Base-by-base conservation (phyloP, 2,888 invertebrate genomes). In the Orthonevra nobilis region DNA sequence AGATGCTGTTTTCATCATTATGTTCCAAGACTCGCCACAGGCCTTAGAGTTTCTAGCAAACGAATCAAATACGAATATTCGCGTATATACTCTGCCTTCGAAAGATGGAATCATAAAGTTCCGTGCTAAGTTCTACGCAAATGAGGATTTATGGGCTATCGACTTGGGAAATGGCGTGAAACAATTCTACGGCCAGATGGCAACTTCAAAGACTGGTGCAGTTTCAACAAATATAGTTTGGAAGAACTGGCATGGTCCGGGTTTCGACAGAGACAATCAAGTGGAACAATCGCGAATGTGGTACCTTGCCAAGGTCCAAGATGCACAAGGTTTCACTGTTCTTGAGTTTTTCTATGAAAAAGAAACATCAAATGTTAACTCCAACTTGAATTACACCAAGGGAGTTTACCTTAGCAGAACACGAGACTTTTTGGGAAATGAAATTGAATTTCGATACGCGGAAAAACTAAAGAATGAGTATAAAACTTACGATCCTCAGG, bases 181-280 rank as follows among this genome's bases (percentile, higher is more conserved):
- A 12, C 68, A 68, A 4, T 3, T 40, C 12, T 68, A 68, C n/a
- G 68, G 68, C 4, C 34, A 36, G 9, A 23, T 44, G 6, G 4
- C 3, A 14, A 3, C 3, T 7, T 10, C 28, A 0, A 9, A 12
- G 5, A 10, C 5, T 7, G 66, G 68, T 0, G 68, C 68, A 1
- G 7, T 58, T 23, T 38, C 46, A 0, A 56, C 36, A 6, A 38
- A 68, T n/a, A 26, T 68, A 9, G 48, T 58, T 4, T 68, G 68
- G 68, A 48, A n/a, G 4, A 46, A 68, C 7, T 68, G 68, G 68
- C 44, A 58, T 23, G 58, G 56, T 0, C 7, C 44, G 17, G 68
- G 68, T 4, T 68, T 48, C 19, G 68, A 68, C 7, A 10, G 9
- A 2, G 38, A 4, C 1, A 17, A 48, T 6, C 68, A 48, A 19